Evolutionary conservation across 1,140 invertebrate species (phyloP), one percentile per base, ranked within the genome.

Genomic region (Dendroctonus valens): DNA sequence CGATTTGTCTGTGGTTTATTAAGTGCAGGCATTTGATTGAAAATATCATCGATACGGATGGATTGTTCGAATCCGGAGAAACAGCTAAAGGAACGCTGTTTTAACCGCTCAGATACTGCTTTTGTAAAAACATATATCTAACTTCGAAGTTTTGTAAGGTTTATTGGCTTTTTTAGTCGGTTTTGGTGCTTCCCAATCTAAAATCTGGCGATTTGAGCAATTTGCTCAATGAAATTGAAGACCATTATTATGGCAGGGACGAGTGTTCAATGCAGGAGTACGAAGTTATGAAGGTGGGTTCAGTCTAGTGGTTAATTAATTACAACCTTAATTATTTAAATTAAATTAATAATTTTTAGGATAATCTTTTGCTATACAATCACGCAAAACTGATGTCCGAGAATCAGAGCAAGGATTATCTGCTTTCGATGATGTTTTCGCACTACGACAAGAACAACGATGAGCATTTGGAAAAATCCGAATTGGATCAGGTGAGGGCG

Each of bases 341-440:
- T 55, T 55, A 3, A 8, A 40, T 2, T 5, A 55, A 37, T 40
- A 4, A 65, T 75, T 77, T 79, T 8, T 74, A 91, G 84, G 89
- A 90, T 70, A 90, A 90, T 77, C 79, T 92, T 41, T 76, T 91
- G 44, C 80, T 90, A 9, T 90, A 87, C 74, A 88, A 89, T 73
- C 89, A 90, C 76, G 86, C 86, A 8, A 83, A 85, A 68, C 80
- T 90, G 52, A 86, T 87, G 83, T 81, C 83, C 0, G 81, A 84
- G 69, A 80, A 81, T 76, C 79, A 85, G 77, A 89, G 87, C 67
- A 89, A 89, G 67, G 87, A 89, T 67, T 90, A 87, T 72, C 77
- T 91, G 14, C 87, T 90, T 46, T 88, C 86, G 66, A 85, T 89
- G 73, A 90, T 91, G 86, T 92, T 91, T 74, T 88, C 86, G 40